Evolutionary conservation across 2,797 vertebrate species (phyloP).

Genomic region (Myotis pilosus): DNA sequence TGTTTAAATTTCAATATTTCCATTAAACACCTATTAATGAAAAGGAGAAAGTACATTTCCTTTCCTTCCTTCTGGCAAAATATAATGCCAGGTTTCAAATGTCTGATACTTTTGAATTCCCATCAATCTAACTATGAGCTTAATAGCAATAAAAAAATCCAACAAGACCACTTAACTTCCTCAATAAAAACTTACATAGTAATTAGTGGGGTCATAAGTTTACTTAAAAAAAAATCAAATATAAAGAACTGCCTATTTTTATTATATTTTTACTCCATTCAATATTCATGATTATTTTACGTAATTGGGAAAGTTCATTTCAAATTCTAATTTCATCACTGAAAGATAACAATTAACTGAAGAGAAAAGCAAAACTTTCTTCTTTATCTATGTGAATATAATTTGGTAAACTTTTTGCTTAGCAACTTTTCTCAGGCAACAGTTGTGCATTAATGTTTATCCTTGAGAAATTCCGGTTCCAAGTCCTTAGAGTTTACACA

Average conservation of each 20-base stretch:
- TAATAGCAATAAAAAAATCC: constrained; percentile 37
- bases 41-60: constrained; percentile 20
- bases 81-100: constrained; percentile 42
- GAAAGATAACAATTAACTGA: constrained; percentile 33
- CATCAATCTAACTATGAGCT: neutral
- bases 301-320: neutral
- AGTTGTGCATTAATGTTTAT: constrained; percentile 1
- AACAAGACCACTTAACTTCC: neutral
- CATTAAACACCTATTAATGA: constrained; percentile 38
- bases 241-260: neutral
- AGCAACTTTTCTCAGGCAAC: neutral
- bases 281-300: neutral
- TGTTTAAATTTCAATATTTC: constrained; percentile 73
- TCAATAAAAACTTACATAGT: neutral
- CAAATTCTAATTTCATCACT: constrained; percentile 42
- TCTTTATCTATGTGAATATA: neutral
- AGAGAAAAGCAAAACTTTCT: constrained; percentile 25
- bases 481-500: constrained; percentile 39
- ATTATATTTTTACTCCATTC: constrained; percentile 57
- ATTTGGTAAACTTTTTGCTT: constrained; percentile 56
- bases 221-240: constrained; percentile 19
- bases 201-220: neutral
- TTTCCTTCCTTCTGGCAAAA: constrained; percentile 1
- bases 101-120: constrained; percentile 33
- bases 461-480: constrained; percentile 50